Base-by-base conservation (phyloP, 2,888 invertebrate genomes). In the Hirtodrosophila duncani region DNA sequence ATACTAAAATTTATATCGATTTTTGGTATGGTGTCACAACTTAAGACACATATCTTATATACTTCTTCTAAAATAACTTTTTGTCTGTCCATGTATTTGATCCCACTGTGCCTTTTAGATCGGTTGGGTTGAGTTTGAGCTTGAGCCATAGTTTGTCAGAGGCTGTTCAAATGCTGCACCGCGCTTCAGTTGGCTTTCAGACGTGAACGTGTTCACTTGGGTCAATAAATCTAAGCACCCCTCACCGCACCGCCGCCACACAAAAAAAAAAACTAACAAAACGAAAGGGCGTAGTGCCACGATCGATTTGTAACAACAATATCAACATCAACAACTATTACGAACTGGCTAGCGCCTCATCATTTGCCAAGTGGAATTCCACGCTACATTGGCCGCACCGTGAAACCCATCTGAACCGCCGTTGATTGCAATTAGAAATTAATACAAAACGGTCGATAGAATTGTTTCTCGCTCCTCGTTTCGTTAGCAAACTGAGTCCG, bases 121-220 rank as follows among this genome's bases (percentile, higher is more conserved):
- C 16, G 29, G 18, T 13, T 20, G 4, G 17, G 41, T 11, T 24
- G 23, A 42, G 20, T 30, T 30, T 33, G 30, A 57, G 57, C 57
- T 57, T 52, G 42, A 21, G 30, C 24, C 45, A 33, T 50, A 53
- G 74, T 69, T 78, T 63, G 58, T 46, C 20, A 36, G 36, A 13
- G 36, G 26, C 33, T 52, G 44, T n/a, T n/a, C n/a, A n/a, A n/a
- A n/a, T n/a, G 52, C 31, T 48, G 14, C 53, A 20, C 33, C 17
- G 31, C 31, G 48, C 41, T 59, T 70, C 51, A 79, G 79, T 79
- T 72, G 77, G 62, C 72, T 75, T 68, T 67, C 42, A 69, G 69
- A 69, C 77, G 55, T 67, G 68, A 64, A 63, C 77, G 77, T 60
- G 79, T 71, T 64, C 68, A 71, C 61, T 68, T 63, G 61, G 69